A percentile compares a stretch with the other conserved stretches of the same genome.
Evolutionary conservation across 2,797 vertebrate species (phyloP).

Genomic region (Neoniphon sammara): DNA sequence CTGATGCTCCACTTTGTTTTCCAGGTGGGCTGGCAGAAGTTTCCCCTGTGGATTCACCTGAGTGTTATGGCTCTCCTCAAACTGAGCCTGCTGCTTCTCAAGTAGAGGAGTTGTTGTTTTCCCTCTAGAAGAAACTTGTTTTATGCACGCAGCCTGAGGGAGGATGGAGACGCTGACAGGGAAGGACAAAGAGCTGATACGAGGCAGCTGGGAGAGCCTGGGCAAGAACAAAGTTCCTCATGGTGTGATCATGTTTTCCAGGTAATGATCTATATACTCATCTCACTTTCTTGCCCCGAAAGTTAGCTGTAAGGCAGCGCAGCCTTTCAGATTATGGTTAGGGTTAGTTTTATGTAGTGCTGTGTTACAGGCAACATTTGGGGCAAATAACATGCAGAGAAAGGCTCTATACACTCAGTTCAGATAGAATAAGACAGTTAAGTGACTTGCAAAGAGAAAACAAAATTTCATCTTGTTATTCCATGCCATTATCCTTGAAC

Average conservation of each 20-base stretch:
- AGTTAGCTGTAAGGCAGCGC: too few relatives aligned
- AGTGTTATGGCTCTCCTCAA: constrained; percentile 55
- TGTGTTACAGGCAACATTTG: too few relatives aligned
- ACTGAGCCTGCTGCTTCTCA: constrained; percentile 53
- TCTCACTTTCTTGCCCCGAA: background rate
- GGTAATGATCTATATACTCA: constrained; percentile 72
- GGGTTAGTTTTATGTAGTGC: too few relatives aligned
- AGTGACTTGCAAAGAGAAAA: constrained; percentile 24
- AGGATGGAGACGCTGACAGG: constrained; percentile 84
- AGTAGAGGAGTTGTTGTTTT: constrained; percentile 67
- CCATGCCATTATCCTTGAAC: background rate
- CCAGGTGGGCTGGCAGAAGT: constrained; percentile 66
- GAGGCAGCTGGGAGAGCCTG: constrained; percentile 91
- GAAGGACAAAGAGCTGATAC: constrained; percentile 90
- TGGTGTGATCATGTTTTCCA: constrained; percentile 90
- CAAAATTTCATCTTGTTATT: constrained; percentile 25
- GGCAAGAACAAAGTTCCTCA: constrained; percentile 91
- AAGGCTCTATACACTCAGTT: constrained; percentile 18
- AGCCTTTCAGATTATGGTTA: too few relatives aligned
- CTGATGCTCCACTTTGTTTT: constrained; percentile 66
- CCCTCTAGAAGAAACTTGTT: constrained; percentile 59
- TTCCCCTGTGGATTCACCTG: constrained; percentile 57
- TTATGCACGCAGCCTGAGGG: constrained; percentile 54
- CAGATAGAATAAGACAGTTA: constrained; percentile 12
- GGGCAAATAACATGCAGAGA: too few relatives aligned